phyloP scores from a whole-genome alignment of 2,797 vertebrate genomes.

The Diglossa cyanea region DNA sequence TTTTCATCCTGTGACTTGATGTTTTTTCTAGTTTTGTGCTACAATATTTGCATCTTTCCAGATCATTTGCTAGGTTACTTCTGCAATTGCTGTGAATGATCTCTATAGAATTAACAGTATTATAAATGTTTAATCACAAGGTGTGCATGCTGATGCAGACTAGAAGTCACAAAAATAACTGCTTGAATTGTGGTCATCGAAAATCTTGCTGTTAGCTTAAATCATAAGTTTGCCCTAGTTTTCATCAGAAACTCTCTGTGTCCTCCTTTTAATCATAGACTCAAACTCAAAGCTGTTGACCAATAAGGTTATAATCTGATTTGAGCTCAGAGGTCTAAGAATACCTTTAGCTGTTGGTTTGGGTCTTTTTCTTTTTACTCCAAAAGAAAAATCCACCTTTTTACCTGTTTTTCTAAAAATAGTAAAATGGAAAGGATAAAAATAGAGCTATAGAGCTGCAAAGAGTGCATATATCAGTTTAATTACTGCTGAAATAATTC shows the following conservation, averaged over 20 bases:
- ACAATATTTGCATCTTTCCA: neutral
- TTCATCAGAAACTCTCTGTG: neutral
- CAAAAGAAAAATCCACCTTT: neutral
- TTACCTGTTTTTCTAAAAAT: neutral
- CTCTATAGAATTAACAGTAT: neutral
- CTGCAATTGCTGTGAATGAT: neutral
- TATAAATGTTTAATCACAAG: neutral
- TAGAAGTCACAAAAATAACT: neutral
- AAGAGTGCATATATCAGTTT: neutral
- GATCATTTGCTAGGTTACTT: neutral
- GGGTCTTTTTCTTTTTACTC: neutral
- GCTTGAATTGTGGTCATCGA: neutral
- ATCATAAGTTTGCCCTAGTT: neutral
- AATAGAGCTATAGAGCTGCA: neutral
- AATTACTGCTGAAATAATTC: neutral
- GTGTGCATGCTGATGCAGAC: neutral
- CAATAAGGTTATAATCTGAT: neutral
- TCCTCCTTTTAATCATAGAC: neutral
- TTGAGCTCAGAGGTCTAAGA: neutral
- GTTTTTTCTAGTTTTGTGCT: neutral
- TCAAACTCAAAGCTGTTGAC: neutral
- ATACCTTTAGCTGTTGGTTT: neutral
- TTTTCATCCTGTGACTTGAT: neutral
- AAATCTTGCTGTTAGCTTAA: neutral
- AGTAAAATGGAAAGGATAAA: neutral